A percentile compares a stretch with the other conserved stretches of the same genome.
These are phyloP conservation scores for Callithrix jacchus DNA, from an alignment of 2,113 vertebrate genomes.

Conservation along the genomic window DNA sequence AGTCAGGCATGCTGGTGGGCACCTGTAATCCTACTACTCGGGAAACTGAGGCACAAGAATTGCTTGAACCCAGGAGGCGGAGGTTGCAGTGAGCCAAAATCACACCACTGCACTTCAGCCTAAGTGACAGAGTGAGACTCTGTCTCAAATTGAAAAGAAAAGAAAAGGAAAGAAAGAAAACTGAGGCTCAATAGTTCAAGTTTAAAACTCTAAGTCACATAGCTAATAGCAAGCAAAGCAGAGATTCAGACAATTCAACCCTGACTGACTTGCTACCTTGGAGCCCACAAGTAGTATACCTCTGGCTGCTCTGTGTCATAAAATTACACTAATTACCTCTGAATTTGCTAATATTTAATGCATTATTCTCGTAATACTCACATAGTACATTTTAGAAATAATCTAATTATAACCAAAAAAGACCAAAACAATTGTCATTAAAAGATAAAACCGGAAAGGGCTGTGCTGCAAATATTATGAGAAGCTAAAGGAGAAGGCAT, in stretches of 20 bases:
- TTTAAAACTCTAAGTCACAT: neutral
- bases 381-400: neutral
- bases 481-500: neutral
- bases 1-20: too few relatives aligned
- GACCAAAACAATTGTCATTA: neutral
- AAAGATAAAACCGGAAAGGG: neutral
- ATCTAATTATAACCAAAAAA: neutral
- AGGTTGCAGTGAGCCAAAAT: too few relatives aligned
- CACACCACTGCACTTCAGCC: too few relatives aligned
- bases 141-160: too few relatives aligned
- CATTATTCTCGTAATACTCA: neutral
- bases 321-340: neutral
- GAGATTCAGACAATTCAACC: neutral
- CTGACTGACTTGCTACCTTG: neutral
- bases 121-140: too few relatives aligned
- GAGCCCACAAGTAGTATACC: neutral
- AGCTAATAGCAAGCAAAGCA: neutral
- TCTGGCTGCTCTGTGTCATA: neutral
- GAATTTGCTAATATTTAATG: neutral
- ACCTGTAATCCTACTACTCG: too few relatives aligned
- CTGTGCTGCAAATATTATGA: neutral
- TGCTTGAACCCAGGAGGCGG: too few relatives aligned
- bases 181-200: neutral
- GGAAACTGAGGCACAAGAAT: too few relatives aligned
- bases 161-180: neutral